Conservation (phyloP, 2,797 vertebrate genomes). For the Tenualosa ilisha region DNA sequence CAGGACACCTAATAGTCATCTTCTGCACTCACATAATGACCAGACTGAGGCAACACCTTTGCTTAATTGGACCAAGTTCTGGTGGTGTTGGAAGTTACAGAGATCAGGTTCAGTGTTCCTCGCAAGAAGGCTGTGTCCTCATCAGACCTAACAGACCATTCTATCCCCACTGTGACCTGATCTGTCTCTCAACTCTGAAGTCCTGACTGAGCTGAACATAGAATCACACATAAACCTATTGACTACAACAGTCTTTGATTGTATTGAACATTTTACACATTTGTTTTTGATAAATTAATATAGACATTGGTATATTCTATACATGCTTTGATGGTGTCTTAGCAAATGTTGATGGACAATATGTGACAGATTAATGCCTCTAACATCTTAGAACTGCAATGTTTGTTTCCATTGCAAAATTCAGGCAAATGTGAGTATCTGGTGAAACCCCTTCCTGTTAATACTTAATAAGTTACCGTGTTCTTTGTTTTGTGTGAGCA, state of each 20-base stretch:
- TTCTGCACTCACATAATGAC: constrained; percentile 37
- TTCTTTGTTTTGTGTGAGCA: constrained; percentile 57
- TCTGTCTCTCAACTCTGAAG: neutral
- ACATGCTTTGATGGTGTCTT: neutral
- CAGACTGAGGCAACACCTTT: constrained; percentile 36
- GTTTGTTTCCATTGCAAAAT: constrained; percentile 8
- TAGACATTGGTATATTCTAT: neutral
- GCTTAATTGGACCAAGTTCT: constrained; percentile 43
- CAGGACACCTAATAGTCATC: constrained; percentile 17
- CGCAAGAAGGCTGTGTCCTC: neutral
- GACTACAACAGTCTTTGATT: neutral
- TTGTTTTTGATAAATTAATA: neutral
- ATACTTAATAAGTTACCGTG: constrained; percentile 75
- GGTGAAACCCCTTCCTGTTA: constrained; percentile 4
- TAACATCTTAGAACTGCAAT: neutral
- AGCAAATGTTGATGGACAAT: neutral
- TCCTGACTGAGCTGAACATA: neutral
- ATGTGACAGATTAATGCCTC: neutral
- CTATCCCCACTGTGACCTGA: neutral
- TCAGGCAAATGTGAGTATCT: neutral
- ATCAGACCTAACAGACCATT: neutral
- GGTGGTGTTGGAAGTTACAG: constrained; percentile 32
- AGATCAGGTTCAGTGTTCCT: constrained; percentile 4
- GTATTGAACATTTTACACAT: neutral
- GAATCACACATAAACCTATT: neutral